Evolutionary conservation across 2,113 vertebrate genomes (phyloP), one percentile per base, ranked within the genome.

Genomic region (Connochaetes taurinus): DNA sequence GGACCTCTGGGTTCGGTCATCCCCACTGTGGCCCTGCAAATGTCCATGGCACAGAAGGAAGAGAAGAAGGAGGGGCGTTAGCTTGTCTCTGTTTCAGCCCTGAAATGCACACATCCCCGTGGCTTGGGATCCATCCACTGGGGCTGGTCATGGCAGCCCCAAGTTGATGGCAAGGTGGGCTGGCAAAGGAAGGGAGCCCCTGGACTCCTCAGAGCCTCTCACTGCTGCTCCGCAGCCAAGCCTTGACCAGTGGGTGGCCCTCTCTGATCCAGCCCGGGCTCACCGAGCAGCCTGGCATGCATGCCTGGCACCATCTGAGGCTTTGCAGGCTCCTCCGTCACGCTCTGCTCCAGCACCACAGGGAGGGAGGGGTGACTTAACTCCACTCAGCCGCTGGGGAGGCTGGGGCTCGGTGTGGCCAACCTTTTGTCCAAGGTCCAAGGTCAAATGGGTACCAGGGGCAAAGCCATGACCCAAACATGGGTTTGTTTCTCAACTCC

Each of bases 201-300:
- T 57, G 23, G 9, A 5, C 45, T 21, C 3, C 25, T 31, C 23
- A 62, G 25, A n/a, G 12, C 7, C 21, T 40, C 47, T 29, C 6
- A 13, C 33, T 16, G 4, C 40, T 64, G 2, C 10, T 4, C 23
- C 19, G 7, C 6, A 33, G 43, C 55, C 36, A 31, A 55, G 74
- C 3, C 7, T 74, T 19, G 47, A 45, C 19, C 17, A 29, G 16
- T 4, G 40, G 8, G 64, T 2, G 5, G 19, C 11, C 45, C 58
- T 58, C 33, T 15, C 17, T 25, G 5, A 4, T 57, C 67, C 36
- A 7, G 6, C 16, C 7, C 1, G 0, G 31, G 29, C 45, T 33
- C 71, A 1, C 31, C 3, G 0, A 64, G 76, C 45, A 60, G 76
- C 47, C 57, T 12, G 19, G 21, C 12, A 9, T 17, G 40, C 47